Percentiles rank a stretch among this genome's conserved stretches.
These are phyloP conservation scores for Triops longicaudatus DNA, from an alignment of 1,140 invertebrate species.

Conservation along the genomic window DNA sequence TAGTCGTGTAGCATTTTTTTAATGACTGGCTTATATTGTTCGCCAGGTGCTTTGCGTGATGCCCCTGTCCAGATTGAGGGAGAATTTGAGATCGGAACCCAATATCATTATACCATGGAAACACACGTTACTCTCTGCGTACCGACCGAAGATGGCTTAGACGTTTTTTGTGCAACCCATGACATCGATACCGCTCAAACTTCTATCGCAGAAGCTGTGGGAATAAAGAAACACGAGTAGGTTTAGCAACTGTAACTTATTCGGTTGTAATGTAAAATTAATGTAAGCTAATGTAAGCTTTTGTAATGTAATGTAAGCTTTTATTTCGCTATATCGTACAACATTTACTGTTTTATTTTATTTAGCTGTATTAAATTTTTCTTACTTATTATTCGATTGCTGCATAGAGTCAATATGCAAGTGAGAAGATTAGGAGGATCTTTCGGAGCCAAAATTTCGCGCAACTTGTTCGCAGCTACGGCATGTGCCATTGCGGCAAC, in stretches of 20 bases:
- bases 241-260: too few species aligned
- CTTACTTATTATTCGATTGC: not conserved
- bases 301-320: too few species aligned
- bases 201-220: conserved; percentile 49
- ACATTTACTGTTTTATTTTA: conserved; percentile 8
- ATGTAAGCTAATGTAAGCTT: too few species aligned
- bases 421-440: conserved; percentile 59
- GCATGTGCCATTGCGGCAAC: conserved; percentile 54
- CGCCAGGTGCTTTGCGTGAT: conserved; percentile 27
- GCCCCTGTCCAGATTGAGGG: conserved; percentile 35
- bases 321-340: too few species aligned
- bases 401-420: conserved; percentile 50
- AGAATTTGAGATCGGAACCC: conserved; percentile 38
- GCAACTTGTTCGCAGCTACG: conserved; percentile 45
- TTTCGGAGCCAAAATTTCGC: conserved; percentile 58
- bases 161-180: conserved; percentile 44
- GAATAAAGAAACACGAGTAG: conserved; percentile 41
- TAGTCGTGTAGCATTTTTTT: not conserved
- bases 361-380: not conserved
- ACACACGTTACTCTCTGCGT: conserved; percentile 39
- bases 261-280: too few species aligned
- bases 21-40: not conserved
- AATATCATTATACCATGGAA: conserved; percentile 46
- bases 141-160: conserved; percentile 41
- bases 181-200: conserved; percentile 56